Evolutionary conservation across 30 jellyfish, hydroid and myxozoan species (phyloP), one percentile per base, ranked within the genome.

Genomic region (Phacellophora camtschatica): DNA sequence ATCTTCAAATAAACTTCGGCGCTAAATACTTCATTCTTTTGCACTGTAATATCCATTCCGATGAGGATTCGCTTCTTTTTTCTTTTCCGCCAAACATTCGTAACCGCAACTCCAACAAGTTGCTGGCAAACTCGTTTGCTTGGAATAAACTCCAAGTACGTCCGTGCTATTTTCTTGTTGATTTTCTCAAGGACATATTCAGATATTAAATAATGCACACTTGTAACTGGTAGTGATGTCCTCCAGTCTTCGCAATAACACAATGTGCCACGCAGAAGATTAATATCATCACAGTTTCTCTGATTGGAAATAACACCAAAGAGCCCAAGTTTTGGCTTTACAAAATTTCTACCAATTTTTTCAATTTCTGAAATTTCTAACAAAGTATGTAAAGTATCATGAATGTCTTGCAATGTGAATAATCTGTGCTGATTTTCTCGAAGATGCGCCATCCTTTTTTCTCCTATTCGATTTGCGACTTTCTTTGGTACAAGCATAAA

Each of bases 211-310:
- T 5, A 55, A 35, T 82, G 94, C 6, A 61, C 74, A 35, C 86
- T 67, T 2, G 57, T 2, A 13, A 74, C 83, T 4, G 81, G 81
- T 19, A 82, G 36, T 7, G 73, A 55, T 15, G 81, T 63, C 43
- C 50, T 83, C 97, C 97, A 88, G 27, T 91, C 89, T 37, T 80
- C 90, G 48, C 97, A 88, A 42, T 27, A 77, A 71, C 97, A 88
- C 34, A 88, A 53, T 9, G 86, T 57, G 48, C 88, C 78, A 4
- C 80, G 89, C 28, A 50, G 87, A n/a, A 88, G 83, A 5, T 61
- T 36, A 28, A 88, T 74, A 32, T 88, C 94, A 43, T 80, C 85
- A 61, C 97, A 88, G 42, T 58, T 72, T 35, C 97, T 71, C 27
- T 66, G 23, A 24, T 51, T 18, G 12, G 82, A 62, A 4, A 88